Evolutionary conservation across 2,797 vertebrate genomes (phyloP).

Genomic region (Epinephelus malabaricus): DNA sequence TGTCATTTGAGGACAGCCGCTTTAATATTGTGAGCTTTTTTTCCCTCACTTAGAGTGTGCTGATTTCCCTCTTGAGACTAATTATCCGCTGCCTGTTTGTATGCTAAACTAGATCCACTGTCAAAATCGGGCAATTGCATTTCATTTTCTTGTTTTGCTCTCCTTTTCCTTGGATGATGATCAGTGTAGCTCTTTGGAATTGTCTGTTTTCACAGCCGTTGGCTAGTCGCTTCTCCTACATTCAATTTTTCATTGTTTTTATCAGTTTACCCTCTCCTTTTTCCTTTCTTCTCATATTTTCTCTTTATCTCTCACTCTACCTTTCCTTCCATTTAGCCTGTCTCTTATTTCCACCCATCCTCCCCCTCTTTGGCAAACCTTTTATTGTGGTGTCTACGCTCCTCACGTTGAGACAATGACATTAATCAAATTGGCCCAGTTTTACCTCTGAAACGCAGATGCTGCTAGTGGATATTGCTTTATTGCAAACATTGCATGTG

Average conservation of each 20-base stretch:
- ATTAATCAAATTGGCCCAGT: conserved; percentile 82
- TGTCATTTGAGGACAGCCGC: conserved; percentile 38
- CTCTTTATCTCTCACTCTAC: background rate
- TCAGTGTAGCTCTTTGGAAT: conserved; percentile 44
- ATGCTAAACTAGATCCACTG: conserved; percentile 63
- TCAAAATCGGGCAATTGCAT: conserved; percentile 48
- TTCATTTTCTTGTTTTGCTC: conserved; percentile 52
- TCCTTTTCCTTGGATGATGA: conserved; percentile 47
- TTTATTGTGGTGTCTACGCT: conserved; percentile 46
- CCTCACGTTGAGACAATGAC: conserved; percentile 58
- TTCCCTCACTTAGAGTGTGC: conserved; percentile 26
- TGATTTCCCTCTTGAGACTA: conserved; percentile 76
- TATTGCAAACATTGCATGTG: conserved; percentile 43
- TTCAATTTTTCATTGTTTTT: background rate
- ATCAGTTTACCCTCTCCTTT: background rate
- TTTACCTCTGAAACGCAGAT: conserved; percentile 49
- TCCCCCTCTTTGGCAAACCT: conserved; percentile 27
- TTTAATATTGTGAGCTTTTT: conserved; percentile 44
- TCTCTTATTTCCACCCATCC: background rate
- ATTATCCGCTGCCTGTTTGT: conserved; percentile 75
- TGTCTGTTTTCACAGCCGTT: conserved; percentile 32
- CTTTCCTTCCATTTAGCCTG: background rate
- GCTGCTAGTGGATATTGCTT: conserved; percentile 38
- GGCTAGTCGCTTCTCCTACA: conserved; percentile 9
- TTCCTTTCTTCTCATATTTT: background rate